A percentile compares a stretch with the other conserved stretches of the same genome.
Evolutionary conservation across 2,797 vertebrate species (phyloP).

Genomic region (Sebastes oblongus): DNA sequence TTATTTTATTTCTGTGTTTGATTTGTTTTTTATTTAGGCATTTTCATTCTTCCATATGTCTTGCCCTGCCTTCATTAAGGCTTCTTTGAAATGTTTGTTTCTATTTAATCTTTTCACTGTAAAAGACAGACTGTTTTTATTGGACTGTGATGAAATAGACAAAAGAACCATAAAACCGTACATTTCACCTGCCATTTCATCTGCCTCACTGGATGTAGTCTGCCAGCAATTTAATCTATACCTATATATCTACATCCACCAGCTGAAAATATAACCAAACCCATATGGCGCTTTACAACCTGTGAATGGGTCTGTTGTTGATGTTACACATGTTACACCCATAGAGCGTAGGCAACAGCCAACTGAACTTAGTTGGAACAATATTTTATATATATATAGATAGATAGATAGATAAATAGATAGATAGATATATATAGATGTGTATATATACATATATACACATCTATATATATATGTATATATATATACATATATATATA

Average conservation of each 20-base stretch:
- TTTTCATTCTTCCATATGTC: too few species aligned
- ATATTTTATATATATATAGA: too few species aligned
- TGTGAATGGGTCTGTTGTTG: not conserved
- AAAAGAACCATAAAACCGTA: not conserved
- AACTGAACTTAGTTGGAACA: too few species aligned
- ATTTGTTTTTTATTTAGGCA: too few species aligned
- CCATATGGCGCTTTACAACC: not conserved
- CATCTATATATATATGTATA: too few species aligned
- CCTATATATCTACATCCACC: not conserved
- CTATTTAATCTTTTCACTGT: not conserved
- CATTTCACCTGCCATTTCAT: not conserved
- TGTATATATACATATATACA: too few species aligned
- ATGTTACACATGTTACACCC: not conserved
- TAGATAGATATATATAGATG: too few species aligned
- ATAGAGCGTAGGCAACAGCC: too few species aligned
- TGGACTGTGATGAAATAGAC: not conserved
- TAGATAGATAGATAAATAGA: too few species aligned
- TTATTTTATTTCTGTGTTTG: too few species aligned
- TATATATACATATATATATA: too few species aligned
- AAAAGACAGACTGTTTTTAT: not conserved
- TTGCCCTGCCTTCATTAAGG: too few species aligned
- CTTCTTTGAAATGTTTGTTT: not conserved
- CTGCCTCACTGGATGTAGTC: not conserved
- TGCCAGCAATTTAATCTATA: not conserved
- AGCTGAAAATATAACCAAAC: not conserved